Percentiles rank a stretch among this genome's conserved stretches.
Conservation (phyloP, 2,113 vertebrate species). For the Anas platyrhynchos region DNA sequence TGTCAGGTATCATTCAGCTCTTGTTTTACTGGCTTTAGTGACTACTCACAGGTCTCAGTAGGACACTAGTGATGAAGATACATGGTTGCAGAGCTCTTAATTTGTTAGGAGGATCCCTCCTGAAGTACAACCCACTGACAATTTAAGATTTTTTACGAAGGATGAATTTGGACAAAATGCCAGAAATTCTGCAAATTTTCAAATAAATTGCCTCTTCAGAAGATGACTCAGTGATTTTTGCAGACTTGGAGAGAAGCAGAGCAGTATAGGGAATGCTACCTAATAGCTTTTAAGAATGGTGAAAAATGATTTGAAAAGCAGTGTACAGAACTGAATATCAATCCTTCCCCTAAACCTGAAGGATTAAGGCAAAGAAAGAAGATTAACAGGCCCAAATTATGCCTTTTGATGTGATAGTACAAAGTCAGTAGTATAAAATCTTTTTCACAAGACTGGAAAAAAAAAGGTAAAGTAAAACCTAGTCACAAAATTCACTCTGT, state of each 20-base stretch:
- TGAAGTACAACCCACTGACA: background rate
- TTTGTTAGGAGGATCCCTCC: background rate
- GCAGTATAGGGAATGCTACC: background rate
- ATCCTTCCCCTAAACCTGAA: background rate
- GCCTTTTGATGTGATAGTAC: background rate
- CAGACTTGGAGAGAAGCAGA: background rate
- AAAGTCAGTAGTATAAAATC: background rate
- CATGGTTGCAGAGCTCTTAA: background rate
- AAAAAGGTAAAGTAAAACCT: background rate
- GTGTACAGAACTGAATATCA: background rate
- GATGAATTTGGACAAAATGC: background rate
- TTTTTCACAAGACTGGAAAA: background rate
- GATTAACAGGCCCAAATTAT: background rate
- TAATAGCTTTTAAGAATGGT: background rate
- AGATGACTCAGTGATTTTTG: background rate
- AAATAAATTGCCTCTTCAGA: background rate
- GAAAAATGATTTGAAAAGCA: background rate
- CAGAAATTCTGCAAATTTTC: background rate
- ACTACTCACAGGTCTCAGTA: background rate
- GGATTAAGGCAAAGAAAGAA: background rate
- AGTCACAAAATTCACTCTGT: background rate
- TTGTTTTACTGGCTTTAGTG: background rate
- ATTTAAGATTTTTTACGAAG: background rate
- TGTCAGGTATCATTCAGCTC: background rate
- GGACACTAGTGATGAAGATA: background rate